Evolutionary conservation across 2,888 invertebrate species (phyloP), one percentile per base, ranked within the genome.

Genomic region (Sarcophaga carnaria): DNA sequence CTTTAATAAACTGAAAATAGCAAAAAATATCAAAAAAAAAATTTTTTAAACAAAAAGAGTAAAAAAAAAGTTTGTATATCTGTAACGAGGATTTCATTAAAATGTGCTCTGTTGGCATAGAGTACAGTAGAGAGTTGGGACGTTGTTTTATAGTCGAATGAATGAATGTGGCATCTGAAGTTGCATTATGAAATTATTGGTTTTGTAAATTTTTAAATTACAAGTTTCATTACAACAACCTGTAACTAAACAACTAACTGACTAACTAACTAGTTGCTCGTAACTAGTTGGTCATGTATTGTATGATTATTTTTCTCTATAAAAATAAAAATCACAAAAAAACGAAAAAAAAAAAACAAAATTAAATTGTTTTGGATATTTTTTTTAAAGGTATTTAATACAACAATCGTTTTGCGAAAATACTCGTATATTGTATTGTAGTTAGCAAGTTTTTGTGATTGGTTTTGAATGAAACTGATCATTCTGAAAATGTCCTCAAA

Each of bases 151-250:
- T 76, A 80, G 80, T 84, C 67, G 76, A 84, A 76, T 80, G 66
- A 84, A 62, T 83, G 83, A 75, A 71, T 76, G 80, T 66, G 66
- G 80, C 83, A 87, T 87, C 83, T 84, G 83, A 70, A 84, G 87
- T 87, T 87, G 87, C 87, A 81, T 87, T 83, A 81, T 81, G 62
- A 87, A 84, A 87, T 87, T 87, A 87, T 87, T 81, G 87, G 87
- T 81, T 84, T 87, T 84, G 87, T 75, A 81, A 87, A 80, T 80
- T 84, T 76, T 80, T 66, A 86, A 86, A 87, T 87, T 87, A 87
- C 76, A 84, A 81, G 81, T 86, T 87, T 81, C 67, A 75, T 84
- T 87, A 84, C 83, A 87, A 87, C 87, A 87, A 87, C 87, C 87
- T 87, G 87, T 81, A 81, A 84, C 87, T 84, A 70, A 45, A 37